These are phyloP conservation scores for Rhynchotus rufescens DNA, from an alignment of 2,797 vertebrate species.

Conservation along the genomic window DNA sequence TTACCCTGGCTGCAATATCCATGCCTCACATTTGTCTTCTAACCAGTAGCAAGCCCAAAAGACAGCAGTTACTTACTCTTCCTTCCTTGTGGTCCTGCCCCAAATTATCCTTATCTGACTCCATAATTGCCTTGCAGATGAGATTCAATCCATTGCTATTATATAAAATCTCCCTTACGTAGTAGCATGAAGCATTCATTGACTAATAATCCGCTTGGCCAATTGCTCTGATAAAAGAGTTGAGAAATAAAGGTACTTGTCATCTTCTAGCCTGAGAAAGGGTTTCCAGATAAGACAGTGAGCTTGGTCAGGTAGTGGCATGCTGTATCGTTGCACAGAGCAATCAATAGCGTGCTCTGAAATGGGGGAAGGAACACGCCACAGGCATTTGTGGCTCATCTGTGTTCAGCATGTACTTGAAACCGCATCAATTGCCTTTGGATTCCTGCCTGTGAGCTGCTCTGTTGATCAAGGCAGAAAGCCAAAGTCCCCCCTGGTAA, in stretches of 20 bases:
- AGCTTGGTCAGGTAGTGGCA: constrained; percentile 3
- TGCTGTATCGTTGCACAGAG: background rate
- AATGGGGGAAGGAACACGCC: background rate
- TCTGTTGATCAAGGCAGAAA: constrained; percentile 44
- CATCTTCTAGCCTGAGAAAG: background rate
- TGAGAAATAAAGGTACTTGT: background rate
- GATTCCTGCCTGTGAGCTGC: constrained; percentile 11
- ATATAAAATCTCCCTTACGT: background rate
- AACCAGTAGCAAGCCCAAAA: background rate
- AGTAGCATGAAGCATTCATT: background rate
- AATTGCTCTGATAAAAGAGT: background rate
- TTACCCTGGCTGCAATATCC: background rate
- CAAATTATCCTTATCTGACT: background rate
- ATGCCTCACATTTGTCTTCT: background rate
- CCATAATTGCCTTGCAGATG: background rate
- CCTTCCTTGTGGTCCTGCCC: background rate
- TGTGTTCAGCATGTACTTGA: background rate
- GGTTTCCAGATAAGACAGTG: background rate
- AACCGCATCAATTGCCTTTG: constrained; percentile 36
- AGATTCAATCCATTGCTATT: background rate
- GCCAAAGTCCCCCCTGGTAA: constrained; percentile 16
- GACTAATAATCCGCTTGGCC: background rate
- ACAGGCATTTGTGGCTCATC: background rate
- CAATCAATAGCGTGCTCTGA: background rate
- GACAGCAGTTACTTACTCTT: background rate